Evolutionary conservation across 2,797 vertebrate genomes (phyloP), one percentile per base, ranked within the genome.

Genomic region (Semaprochilodus insignis): DNA sequence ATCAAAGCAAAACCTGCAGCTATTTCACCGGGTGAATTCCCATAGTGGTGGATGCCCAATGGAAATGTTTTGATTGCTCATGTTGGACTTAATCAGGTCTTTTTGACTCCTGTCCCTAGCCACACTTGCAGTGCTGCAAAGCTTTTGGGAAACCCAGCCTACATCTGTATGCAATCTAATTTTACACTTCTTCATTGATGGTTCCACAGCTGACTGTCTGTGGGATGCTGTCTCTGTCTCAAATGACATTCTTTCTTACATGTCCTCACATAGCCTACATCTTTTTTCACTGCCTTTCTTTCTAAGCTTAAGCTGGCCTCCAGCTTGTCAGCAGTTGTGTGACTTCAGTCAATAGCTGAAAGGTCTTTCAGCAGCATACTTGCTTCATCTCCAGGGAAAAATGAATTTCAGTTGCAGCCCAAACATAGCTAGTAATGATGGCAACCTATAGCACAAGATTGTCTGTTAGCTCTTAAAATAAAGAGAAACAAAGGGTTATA

Each of bases 191-290:
- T 31, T 71, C 21, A 10, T 23, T 51, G 16, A 23, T 51, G 44
- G 13, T 52, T 71, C 15, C 48, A 10, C 17, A 23, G 6, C 36
- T 23, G 40, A 48, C 11, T 72, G 48, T 25, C 44, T 72, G 23
- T 72, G n/a, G 48, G 23, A 44, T 44, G 40, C 21, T 48, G 67
- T 23, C 27, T 67, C 31, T 40, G 8, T 40, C 40, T 40, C 40
- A 40, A 40, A 40, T 40, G 34, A 70, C 34, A 52, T 71, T 71
- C 44, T 70, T 51, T 71, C 69, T 52, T 72, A 72, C 48, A 27
- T 72, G 21, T 48, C 40, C 67, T 72, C n/a, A 48, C 48, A 52
- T 10, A 25, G 23, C n/a, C 48, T 51, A 52, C 10, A 8, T 13
- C 14, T 52, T 31, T 65, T 40, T 40, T 40, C 40, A 40, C 17